Conservation (phyloP, 2,888 invertebrate genomes). For the Trachelus tabidus region DNA sequence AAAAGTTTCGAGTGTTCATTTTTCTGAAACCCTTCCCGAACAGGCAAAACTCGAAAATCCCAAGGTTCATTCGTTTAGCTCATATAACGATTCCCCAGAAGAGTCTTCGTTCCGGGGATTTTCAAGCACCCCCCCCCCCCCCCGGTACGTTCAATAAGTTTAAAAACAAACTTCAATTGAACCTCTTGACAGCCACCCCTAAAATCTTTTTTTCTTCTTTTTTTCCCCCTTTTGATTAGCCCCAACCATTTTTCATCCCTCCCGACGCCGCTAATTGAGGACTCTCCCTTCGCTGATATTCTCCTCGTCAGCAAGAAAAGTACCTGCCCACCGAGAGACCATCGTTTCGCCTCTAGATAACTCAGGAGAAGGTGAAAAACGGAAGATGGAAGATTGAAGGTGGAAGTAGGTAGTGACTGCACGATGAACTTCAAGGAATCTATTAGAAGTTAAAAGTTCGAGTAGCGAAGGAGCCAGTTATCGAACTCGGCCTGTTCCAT, state of each 20-base stretch:
- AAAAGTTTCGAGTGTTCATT: neutral
- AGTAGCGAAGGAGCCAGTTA: conserved; percentile 31
- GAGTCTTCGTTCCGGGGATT: neutral
- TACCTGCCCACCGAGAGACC: neutral
- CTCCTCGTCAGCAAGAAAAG: neutral
- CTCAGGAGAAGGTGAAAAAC: neutral
- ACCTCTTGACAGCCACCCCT: neutral
- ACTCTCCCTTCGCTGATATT: conserved; percentile 35
- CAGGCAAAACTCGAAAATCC: neutral
- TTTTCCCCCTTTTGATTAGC: conserved; percentile 13
- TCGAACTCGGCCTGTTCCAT: conserved; percentile 35
- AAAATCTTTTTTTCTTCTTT: conserved; percentile 2
- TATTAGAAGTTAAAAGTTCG: conserved; percentile 4
- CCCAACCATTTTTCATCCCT: conserved; percentile 47
- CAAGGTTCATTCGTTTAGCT: neutral
- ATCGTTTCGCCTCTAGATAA: neutral
- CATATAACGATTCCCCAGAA: neutral
- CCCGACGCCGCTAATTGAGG: conserved; percentile 43
- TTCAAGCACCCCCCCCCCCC: neutral
- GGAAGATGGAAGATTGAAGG: neutral
- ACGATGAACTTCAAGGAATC: conserved; percentile 1
- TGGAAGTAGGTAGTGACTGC: neutral
- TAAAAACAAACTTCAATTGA: conserved; percentile 2
- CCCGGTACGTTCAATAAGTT: neutral
- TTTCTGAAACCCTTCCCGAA: neutral